phyloP scores from a whole-genome alignment of 2,888 invertebrate genomes.

The Argyresthia albistria region DNA sequence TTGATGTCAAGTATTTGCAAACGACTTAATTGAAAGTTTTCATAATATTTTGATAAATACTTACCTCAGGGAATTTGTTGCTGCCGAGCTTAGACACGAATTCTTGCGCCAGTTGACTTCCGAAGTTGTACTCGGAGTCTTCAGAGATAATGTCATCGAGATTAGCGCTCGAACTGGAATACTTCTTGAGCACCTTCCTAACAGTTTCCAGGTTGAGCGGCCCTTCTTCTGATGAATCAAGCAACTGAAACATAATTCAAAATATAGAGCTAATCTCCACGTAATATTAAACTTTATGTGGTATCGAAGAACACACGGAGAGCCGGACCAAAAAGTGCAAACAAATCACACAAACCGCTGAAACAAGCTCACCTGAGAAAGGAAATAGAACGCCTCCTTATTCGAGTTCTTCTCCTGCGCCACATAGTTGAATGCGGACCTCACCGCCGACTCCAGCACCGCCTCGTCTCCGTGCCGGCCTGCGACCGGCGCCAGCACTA shows the following conservation, averaged over 20 bases:
- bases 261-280: too few species aligned
- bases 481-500: slow-evolving; percentile 81
- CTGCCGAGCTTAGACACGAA: slow-evolving; percentile 85
- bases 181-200: slow-evolving; percentile 76
- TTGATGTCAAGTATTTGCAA: neutral
- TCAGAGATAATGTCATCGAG: slow-evolving; percentile 86
- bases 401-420: slow-evolving; percentile 81
- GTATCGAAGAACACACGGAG: too few species aligned
- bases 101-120: slow-evolving; percentile 84
- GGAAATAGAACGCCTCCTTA: slow-evolving; percentile 84
- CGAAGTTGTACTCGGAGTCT: slow-evolving; percentile 93
- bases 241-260: slow-evolving; percentile 24
- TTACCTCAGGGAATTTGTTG: slow-evolving; percentile 77
- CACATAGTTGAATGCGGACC: slow-evolving; percentile 93
- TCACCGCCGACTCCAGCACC: slow-evolving; percentile 85
- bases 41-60: neutral
- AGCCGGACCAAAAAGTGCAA: too few species aligned
- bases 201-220: slow-evolving; percentile 77
- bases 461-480: slow-evolving; percentile 66
- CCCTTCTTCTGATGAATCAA: slow-evolving; percentile 34
- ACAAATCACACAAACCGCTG: too few species aligned
- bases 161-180: slow-evolving; percentile 58
- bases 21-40: too few species aligned
- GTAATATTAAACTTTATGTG: too few species aligned
- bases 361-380: slow-evolving; percentile 80